These are phyloP conservation scores for Eristalis pertinax DNA, from an alignment of 2,888 invertebrate genomes.

Conservation along the genomic window DNA sequence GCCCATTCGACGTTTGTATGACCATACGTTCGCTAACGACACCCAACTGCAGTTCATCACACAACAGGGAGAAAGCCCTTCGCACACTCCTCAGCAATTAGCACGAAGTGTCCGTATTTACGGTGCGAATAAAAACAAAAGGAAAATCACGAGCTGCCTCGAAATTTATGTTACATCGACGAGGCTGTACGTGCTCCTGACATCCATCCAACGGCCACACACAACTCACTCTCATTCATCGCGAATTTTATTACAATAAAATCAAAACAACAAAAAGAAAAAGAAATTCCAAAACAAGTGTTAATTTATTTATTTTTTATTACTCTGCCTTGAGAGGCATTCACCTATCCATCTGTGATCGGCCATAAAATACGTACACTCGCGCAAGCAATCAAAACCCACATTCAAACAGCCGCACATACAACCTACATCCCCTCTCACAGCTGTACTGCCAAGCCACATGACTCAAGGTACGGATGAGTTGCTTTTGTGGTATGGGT, in stretches of 20 bases:
- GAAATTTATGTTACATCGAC: neutral
- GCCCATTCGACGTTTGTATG: neutral
- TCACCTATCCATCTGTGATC: slow-evolving; percentile 21
- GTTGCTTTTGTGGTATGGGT: neutral
- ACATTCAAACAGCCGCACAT: neutral
- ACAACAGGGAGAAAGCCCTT: neutral
- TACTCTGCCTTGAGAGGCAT: slow-evolving; percentile 15
- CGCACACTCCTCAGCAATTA: neutral
- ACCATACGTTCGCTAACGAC: neutral
- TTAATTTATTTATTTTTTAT: slow-evolving; percentile 1
- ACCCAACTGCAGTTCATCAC: neutral
- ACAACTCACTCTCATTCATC: neutral
- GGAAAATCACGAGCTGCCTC: neutral
- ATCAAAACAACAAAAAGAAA: neutral
- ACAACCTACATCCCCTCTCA: neutral
- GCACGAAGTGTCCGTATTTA: neutral
- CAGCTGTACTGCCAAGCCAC: neutral
- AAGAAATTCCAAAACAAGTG: slow-evolving; percentile 8
- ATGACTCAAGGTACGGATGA: neutral
- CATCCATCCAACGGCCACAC: neutral
- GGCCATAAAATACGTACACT: neutral
- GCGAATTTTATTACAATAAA: neutral
- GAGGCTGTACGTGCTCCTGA: neutral
- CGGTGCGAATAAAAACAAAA: neutral
- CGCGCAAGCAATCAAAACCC: neutral